A percentile compares a stretch with the other conserved stretches of the same genome.
Conservation (phyloP, 2,888 invertebrate genomes). For the Metacarcinus magister region DNA sequence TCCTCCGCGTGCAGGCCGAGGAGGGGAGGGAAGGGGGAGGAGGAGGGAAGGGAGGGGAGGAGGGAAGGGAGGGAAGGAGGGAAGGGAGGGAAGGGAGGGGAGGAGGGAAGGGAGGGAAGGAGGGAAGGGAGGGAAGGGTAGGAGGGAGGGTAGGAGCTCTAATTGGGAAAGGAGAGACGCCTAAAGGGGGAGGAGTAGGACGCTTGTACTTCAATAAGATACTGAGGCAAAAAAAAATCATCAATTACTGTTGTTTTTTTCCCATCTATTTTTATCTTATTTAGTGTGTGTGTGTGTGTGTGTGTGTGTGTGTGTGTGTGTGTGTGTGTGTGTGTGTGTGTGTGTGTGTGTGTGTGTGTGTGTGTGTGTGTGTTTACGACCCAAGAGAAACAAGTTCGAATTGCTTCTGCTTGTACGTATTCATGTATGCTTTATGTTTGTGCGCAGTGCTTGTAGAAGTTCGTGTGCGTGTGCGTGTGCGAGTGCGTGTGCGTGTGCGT, state of each 20-base stretch:
- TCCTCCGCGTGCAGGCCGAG: not conserved
- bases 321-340: slow-evolving; percentile 39
- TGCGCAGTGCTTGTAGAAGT: too few relatives aligned
- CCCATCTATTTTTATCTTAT: not conserved
- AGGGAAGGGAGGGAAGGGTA: not conserved
- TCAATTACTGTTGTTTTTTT: not conserved
- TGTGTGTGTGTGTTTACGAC: not conserved
- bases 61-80: not conserved
- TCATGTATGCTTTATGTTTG: too few relatives aligned
- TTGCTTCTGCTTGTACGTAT: too few relatives aligned
- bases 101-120: not conserved
- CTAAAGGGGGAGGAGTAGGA: not conserved
- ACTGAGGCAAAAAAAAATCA: not conserved
- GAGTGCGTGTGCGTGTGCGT: slow-evolving; percentile 1
- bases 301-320: slow-evolving; percentile 39
- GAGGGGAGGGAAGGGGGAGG: not conserved
- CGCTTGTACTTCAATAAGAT: not conserved
- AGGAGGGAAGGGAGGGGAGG: not conserved
- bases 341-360: slow-evolving; percentile 34
- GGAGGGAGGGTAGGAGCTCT: not conserved
- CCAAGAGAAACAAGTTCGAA: too few relatives aligned
- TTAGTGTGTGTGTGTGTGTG: not conserved
- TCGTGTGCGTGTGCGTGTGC: not conserved
- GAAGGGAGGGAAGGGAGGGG: not conserved
- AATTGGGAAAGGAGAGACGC: slow-evolving; percentile 14